A percentile compares a stretch with the other conserved stretches of the same genome.
Conservation (phyloP, 2,113 vertebrate species). For the Cryptomyrus ogoouensis region DNA sequence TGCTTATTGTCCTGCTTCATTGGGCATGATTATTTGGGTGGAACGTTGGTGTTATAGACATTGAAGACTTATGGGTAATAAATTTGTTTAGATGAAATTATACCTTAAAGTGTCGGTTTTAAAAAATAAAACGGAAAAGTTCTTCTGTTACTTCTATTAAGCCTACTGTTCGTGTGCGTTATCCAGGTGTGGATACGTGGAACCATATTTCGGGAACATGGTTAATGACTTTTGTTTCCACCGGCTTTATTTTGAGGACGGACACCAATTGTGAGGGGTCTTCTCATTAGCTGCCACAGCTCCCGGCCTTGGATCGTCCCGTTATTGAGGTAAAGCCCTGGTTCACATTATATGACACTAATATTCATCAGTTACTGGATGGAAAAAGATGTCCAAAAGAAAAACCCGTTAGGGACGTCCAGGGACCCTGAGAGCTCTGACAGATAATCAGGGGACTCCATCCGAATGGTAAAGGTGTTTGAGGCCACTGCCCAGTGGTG, state of each 20-base stretch:
- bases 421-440: neutral
- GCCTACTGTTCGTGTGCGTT: neutral
- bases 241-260: neutral
- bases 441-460: neutral
- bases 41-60: neutral
- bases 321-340: neutral
- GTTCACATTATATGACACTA: neutral
- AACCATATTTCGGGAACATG: neutral
- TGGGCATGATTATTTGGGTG: neutral
- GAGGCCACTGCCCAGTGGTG: neutral
- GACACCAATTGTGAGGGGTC: neutral
- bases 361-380: neutral
- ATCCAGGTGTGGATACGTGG: neutral
- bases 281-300: neutral
- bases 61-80: neutral
- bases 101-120: neutral
- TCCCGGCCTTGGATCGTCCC: neutral
- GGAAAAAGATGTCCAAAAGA: neutral
- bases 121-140: neutral
- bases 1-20: neutral
- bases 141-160: neutral
- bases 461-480: neutral
- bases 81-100: neutral
- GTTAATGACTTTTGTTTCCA: neutral
- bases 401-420: neutral